Percentiles rank a stretch among this genome's conserved stretches.
Evolutionary conservation across 2,888 invertebrate species (phyloP).

Genomic region (Lamellibrachia satsuma): DNA sequence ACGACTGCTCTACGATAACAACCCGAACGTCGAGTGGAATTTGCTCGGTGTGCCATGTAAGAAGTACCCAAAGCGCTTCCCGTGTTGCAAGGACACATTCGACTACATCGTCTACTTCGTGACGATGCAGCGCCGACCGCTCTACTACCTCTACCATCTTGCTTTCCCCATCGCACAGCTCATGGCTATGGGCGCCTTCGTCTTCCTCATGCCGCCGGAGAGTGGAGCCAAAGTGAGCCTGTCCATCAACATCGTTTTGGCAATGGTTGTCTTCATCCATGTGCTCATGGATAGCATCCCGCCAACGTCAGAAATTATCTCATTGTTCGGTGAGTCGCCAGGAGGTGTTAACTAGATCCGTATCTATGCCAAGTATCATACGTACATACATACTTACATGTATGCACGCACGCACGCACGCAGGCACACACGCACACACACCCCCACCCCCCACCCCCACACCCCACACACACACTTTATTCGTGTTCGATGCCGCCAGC

Average conservation of each 20-base stretch:
- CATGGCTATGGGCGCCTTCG: conserved; percentile 17
- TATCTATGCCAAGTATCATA: too few species aligned
- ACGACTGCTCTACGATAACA: not conserved
- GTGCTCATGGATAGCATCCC: conserved; percentile 17
- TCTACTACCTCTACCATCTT: conserved; percentile 21
- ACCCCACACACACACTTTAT: not conserved
- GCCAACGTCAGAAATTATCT: conserved; percentile 13
- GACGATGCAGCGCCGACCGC: conserved; percentile 22
- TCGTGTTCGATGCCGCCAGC: not conserved
- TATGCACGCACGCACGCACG: not conserved
- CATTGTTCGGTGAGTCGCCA: conserved; percentile 18
- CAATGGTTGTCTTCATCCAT: conserved; percentile 22
- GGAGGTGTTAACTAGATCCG: too few species aligned
- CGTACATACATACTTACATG: too few species aligned
- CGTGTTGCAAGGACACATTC: conserved; percentile 23
- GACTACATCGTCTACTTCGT: conserved; percentile 21
- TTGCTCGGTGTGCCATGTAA: conserved; percentile 20
- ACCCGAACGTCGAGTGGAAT: conserved; percentile 24
- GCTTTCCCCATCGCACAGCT: not conserved
- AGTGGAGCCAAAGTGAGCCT: conserved; percentile 22
- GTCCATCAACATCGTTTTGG: not conserved
- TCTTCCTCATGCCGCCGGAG: conserved; percentile 19
- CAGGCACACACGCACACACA: not conserved
- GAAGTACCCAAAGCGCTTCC: conserved; percentile 18
- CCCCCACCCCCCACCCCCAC: not conserved